These are phyloP conservation scores for Silvanus unidentatus DNA, from an alignment of 2,888 invertebrate species.

Conservation along the genomic window DNA sequence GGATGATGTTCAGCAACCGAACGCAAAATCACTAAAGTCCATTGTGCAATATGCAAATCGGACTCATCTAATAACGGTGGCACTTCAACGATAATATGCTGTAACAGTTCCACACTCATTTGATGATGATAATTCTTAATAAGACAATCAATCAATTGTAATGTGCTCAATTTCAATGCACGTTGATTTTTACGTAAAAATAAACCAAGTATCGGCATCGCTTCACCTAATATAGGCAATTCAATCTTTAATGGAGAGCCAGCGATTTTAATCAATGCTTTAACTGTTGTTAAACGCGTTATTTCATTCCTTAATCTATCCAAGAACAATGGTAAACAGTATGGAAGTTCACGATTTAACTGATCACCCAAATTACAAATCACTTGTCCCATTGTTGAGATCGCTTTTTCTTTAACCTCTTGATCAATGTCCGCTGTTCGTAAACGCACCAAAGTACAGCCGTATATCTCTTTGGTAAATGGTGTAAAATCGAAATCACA, in stretches of 20 bases:
- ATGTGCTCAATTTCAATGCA: conserved; percentile 84
- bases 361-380: conserved; percentile 88
- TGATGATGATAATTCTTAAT: conserved; percentile 76
- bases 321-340: conserved; percentile 89
- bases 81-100: conserved; percentile 76
- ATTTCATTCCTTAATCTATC: conserved; percentile 96
- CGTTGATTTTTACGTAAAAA: conserved; percentile 96
- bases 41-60: conserved; percentile 94
- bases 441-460: conserved; percentile 77
- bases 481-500: conserved; percentile 64
- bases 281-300: conserved; percentile 92
- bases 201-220: conserved; percentile 85
- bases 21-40: conserved; percentile 76
- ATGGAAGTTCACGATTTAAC: conserved; percentile 69
- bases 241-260: conserved; percentile 69
- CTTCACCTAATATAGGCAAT: conserved; percentile 58
- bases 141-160: conserved; percentile 83
- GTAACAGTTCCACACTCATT: conserved; percentile 62
- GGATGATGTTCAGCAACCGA: conserved; percentile 76
- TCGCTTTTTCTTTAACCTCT: conserved; percentile 97
- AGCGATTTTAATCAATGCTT: conserved; percentile 90
- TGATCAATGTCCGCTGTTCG: conserved; percentile 97
- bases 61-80: conserved; percentile 87
- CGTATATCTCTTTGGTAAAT: conserved; percentile 76
- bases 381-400: conserved; percentile 93